Evolutionary conservation across 2,888 invertebrate species (phyloP).

Genomic region (Ashinkailepas kermadecensis): DNA sequence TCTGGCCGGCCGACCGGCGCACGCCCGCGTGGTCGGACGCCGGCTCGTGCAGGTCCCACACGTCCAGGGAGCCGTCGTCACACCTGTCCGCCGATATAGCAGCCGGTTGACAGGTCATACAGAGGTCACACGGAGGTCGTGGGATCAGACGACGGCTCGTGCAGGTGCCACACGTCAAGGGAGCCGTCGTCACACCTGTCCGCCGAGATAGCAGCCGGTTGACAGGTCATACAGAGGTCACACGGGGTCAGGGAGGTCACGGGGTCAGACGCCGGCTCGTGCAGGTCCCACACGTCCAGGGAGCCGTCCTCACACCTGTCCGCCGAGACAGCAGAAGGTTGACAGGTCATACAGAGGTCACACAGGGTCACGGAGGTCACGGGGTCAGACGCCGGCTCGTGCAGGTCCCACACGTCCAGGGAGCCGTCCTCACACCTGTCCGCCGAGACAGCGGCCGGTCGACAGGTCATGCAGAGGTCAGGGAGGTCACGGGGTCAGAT

Average conservation of each 20-base stretch:
- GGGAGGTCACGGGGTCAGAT: neutral
- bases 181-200: constrained; percentile 28
- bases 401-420: constrained; percentile 32
- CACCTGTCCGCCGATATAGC: neutral
- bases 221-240: neutral
- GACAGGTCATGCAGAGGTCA: neutral
- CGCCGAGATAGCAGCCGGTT: neutral
- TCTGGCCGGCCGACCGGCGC: constrained; percentile 24
- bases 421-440: constrained; percentile 28
- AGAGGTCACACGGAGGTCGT: too few relatives aligned
- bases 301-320: constrained; percentile 28
- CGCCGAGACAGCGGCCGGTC: neutral
- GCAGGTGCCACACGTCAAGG: constrained; percentile 32
- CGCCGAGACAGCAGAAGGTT: neutral
- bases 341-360: neutral
- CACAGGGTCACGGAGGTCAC: too few relatives aligned
- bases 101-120: neutral
- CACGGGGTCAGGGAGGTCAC: too few relatives aligned
- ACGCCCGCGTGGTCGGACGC: constrained; percentile 8
- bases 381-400: constrained; percentile 26
- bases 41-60: constrained; percentile 33
- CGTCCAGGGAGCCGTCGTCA: constrained; percentile 30
- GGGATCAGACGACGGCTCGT: constrained; percentile 26
- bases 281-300: constrained; percentile 32
- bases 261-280: constrained; percentile 26